Base-by-base conservation (phyloP, 2,113 vertebrate genomes). In the Phrynosoma platyrhinos region DNA sequence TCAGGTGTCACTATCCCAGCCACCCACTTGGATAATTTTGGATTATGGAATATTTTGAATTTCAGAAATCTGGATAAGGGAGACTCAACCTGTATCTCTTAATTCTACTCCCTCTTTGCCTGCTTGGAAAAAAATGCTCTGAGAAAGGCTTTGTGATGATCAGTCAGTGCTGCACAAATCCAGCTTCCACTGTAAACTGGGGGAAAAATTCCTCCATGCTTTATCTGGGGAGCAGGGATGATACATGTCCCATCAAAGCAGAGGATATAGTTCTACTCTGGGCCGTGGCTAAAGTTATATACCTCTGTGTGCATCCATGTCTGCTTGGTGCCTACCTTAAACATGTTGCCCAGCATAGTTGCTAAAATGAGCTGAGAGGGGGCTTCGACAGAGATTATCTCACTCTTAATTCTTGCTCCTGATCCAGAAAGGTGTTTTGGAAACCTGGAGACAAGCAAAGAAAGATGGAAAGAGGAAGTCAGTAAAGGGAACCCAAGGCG, bases 341-440 rank as follows among this genome's bases (percentile, higher is more conserved):
- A 78, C 13, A 69, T 55, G 55, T 83, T n/a, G 68, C 62, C 72
- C 55, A 88, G 62, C 72, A 83, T 77, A 12, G 58, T 42, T 78
- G 52, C n/a, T n/a, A 88, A 83, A 42, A 32, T 69, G 16, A 42
- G n/a, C 3, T 68, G 72, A 20, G 47, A 68, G 4, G 23, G 27
- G 12, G 5, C 9, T 27, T 76, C 9, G 9, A 20, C n/a, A 12
- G 27, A 40, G 23, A 23, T 47, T 8, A 20, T 53, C 47, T 83
- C 55, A 7, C 20, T 25, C 10, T 32, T 10, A 4, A 23, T 1
- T 5, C 47, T 58, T 52, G 74, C 58, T 47, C 47, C 7, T 55
- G n/a, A 12, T 27, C 25, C 40, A 53, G 21, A 20, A 42, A 32
- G 62, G 32, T 69, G 47, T 12, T 77, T 72, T 5, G 42, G 74